Evolutionary conservation across 2,888 invertebrate species (phyloP).

Genomic region (Margaritifera margaritifera): DNA sequence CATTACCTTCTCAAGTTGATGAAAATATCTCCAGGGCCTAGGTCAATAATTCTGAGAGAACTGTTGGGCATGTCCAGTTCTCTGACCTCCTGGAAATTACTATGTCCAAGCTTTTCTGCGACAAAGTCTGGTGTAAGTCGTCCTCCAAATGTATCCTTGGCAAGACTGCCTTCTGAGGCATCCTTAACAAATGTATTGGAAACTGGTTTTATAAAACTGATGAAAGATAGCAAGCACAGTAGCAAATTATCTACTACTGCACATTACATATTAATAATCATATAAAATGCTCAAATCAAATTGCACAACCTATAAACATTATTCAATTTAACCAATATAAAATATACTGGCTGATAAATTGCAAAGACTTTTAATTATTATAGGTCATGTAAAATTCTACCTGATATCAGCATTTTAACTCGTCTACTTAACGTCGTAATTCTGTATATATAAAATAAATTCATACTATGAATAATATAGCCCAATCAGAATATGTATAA

Average conservation of each 20-base stretch:
- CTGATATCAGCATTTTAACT: background rate
- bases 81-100: constrained; percentile 67
- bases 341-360: background rate
- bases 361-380: too few species aligned
- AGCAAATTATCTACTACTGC: background rate
- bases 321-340: background rate
- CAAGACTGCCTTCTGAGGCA: constrained; percentile 61
- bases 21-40: constrained; percentile 68
- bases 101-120: constrained; percentile 69
- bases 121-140: constrained; percentile 72
- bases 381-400: background rate
- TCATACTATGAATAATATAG: background rate
- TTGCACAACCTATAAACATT: background rate
- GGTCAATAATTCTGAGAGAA: constrained; percentile 68
- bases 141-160: constrained; percentile 72
- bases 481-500: background rate
- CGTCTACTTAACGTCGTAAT: background rate
- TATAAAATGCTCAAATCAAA: background rate
- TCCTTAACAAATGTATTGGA: constrained; percentile 49
- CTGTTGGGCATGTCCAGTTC: constrained; percentile 71
- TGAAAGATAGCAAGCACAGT: background rate
- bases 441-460: background rate
- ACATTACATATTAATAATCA: too few species aligned
- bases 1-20: constrained; percentile 68
- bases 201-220: background rate